A percentile compares a stretch with the other conserved stretches of the same genome.
Evolutionary conservation across 2,797 vertebrate species (phyloP).

Genomic region (Catostomus latipinnis): DNA sequence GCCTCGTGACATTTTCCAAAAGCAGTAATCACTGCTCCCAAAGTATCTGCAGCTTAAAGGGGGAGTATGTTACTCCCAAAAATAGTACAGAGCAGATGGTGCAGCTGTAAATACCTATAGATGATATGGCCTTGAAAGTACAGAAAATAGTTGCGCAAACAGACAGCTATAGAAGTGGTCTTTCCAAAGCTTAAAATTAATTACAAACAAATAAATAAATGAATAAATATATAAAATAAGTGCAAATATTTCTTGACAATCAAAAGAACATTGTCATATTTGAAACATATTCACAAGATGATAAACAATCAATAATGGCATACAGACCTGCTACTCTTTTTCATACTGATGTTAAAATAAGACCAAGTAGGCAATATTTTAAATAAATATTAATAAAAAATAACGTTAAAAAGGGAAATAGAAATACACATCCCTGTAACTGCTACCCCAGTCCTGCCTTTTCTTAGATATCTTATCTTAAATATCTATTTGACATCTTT

Average conservation of each 20-base stretch:
- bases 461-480: neutral
- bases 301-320: conserved; percentile 5
- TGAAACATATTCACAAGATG: neutral
- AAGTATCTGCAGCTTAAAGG: no score
- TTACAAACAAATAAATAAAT: neutral
- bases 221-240: conserved; percentile 10
- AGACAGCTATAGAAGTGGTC: neutral
- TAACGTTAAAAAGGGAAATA: neutral
- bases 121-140: no score
- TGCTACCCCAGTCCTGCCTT: neutral
- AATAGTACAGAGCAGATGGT: no score
- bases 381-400: neutral
- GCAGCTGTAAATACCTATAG: no score
- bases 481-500: conserved; percentile 40
- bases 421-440: neutral
- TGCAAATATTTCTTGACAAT: conserved; percentile 49
- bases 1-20: no score
- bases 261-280: conserved; percentile 2
- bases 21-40: no score
- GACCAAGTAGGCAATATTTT: neutral
- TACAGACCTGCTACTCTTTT: neutral
- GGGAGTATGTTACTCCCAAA: no score
- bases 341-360: no score
- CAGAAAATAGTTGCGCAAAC: no score
- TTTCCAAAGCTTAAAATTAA: neutral